phyloP scores from a whole-genome alignment of 2,888 invertebrate species.

The Leucoptera coffeella region DNA sequence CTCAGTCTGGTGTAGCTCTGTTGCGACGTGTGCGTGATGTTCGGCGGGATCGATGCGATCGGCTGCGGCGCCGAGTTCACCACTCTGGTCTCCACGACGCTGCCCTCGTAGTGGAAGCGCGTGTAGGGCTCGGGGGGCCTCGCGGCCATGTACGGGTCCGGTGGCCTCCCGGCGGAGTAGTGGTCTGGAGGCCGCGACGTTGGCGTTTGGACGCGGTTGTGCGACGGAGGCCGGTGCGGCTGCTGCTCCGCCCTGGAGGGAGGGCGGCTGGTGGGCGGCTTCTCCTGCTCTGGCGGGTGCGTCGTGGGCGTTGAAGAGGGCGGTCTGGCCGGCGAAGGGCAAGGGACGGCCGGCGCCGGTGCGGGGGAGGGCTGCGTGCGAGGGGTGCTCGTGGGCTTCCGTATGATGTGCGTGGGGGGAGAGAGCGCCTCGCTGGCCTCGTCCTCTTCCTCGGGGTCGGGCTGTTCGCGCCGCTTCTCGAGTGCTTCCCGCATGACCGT shows the following conservation, averaged over 20 bases:
- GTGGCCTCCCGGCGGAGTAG: constrained; percentile 26
- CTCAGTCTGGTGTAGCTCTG: constrained; percentile 32
- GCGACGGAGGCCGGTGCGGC: constrained; percentile 19
- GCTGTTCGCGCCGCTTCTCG: constrained; percentile 35
- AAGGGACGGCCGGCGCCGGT: constrained; percentile 20
- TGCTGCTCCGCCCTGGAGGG: constrained; percentile 23
- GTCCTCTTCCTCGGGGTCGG: constrained; percentile 38
- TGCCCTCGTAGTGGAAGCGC: constrained; percentile 30
- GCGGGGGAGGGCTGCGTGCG: constrained; percentile 31
- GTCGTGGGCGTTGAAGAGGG: constrained; percentile 4
- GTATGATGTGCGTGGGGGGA: constrained; percentile 43
- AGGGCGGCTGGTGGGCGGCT: constrained; percentile 15
- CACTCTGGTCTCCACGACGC: constrained; percentile 17
- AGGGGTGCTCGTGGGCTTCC: constrained; percentile 22
- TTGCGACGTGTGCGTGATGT: constrained; percentile 24
- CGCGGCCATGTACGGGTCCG: constrained; percentile 30
- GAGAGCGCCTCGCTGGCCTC: constrained; percentile 30
- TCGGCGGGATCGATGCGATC: constrained; percentile 27
- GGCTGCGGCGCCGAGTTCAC: constrained; percentile 21
- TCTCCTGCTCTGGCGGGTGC: constrained; percentile 6
- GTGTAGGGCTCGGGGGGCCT: constrained; percentile 30
- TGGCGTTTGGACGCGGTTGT: constrained; percentile 29
- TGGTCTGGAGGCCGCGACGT: constrained; percentile 27
- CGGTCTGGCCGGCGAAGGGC: constrained; percentile 12
- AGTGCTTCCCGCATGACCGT: constrained; percentile 49